Evolutionary conservation across 2,888 invertebrate genomes (phyloP), one percentile per base, ranked within the genome.

Genomic region (Apamea crenata): DNA sequence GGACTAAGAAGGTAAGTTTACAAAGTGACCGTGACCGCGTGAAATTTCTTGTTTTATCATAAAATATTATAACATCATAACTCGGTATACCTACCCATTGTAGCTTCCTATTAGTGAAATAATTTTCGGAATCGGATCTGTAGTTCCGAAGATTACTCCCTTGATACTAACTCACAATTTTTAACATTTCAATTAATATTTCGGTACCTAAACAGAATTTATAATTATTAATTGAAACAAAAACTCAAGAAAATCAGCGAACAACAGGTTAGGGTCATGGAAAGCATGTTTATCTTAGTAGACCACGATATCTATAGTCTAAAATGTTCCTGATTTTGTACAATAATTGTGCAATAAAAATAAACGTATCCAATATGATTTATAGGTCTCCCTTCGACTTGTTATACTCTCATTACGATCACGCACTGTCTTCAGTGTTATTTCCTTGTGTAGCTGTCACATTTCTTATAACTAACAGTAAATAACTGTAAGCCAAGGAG

Each of bases 401-500:
- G 74, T 14, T 21, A 71, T 87, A 77, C 61, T 85, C 81, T 71
- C 68, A 69, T 84, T 84, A 63, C n/a, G 14, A 70, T 53, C 74
- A 85, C 68, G 68, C 72, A 74, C 61, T 5, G 44, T 63, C 61
- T 72, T 61, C 67, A 65, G 21, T 29, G 40, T 12, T n/a, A 75
- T 78, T 85, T 80, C 81, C 87, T 78, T n/a, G 71, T 75, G 18
- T 29, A 59, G 5, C 32, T 77, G 82, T 63, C 83, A 82, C 68
- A 86, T 69, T 73, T 82, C 69, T 83, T 86, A 47, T 69, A 75
- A 18, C 50, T 69, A 44, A 59, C 73, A 81, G 32, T 77, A 75
- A 80, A 80, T 80, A 81, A 82, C 78, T 86, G 78, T 81, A 69
- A 75, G 81, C 80, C 74, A 83, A 88, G 88, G 83, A 79, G 85